phyloP scores from a whole-genome alignment of 2,888 invertebrate genomes.

The Philonicus albiceps region DNA sequence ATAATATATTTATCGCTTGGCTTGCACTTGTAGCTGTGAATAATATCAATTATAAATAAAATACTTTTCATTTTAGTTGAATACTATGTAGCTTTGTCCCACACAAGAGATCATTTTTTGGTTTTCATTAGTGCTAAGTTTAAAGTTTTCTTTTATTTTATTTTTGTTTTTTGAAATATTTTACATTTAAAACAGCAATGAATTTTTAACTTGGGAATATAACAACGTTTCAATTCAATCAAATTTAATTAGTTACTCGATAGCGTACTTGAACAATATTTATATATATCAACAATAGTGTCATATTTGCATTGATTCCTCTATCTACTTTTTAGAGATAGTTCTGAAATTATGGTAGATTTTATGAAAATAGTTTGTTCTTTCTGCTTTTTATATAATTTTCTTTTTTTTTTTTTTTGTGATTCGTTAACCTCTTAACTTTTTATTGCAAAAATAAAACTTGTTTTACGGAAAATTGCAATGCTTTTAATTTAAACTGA shows the following conservation, averaged over 20 bases:
- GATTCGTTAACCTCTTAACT: conserved; percentile 18
- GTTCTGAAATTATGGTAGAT: conserved; percentile 12
- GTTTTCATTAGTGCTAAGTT: background rate
- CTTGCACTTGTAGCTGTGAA: background rate
- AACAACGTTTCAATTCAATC: background rate
- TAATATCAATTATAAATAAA: conserved; percentile 29
- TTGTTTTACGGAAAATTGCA: background rate
- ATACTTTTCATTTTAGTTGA: conserved; percentile 21
- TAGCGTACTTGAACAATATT: conserved; percentile 12
- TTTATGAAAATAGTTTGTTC: conserved; percentile 25
- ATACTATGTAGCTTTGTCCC: background rate
- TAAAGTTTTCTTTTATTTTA: background rate
- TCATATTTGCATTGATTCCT: conserved; percentile 32
- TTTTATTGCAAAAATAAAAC: background rate
- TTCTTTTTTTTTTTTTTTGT: too few relatives aligned
- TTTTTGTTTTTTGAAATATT: conserved; percentile 12
- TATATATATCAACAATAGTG: conserved; percentile 29
- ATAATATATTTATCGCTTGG: conserved; percentile 40
- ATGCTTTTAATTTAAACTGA: background rate
- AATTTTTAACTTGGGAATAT: conserved; percentile 32
- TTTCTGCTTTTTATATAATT: background rate
- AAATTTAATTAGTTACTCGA: background rate
- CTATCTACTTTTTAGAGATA: conserved; percentile 26
- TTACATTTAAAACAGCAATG: conserved; percentile 24
- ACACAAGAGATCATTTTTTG: conserved; percentile 35